Base-by-base conservation (phyloP, 2,797 vertebrate genomes). In the Chrysocyon brachyurus region DNA sequence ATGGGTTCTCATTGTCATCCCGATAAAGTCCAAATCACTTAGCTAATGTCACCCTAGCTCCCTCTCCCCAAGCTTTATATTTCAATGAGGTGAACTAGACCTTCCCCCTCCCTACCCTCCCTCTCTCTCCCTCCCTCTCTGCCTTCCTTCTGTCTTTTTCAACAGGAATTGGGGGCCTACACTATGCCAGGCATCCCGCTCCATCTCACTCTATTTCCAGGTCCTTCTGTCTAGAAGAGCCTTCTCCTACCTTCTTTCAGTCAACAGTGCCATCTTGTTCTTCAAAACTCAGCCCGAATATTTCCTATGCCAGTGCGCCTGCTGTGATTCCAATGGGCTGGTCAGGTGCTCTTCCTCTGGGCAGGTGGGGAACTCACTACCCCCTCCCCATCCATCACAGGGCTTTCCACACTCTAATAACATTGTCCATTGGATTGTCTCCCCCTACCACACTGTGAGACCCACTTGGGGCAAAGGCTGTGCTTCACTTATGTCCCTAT, bases 101-200 rank as follows among this genome's bases (percentile, higher is more conserved):
- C 49, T 36, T 17, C 11, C 21, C 40, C 7, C 3, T 81, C n/a
- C 17, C 12, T 59, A 6, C 40, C 40, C 4, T 21, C 11, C 15
- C 6, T 28, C 3, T 9, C 40, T 3, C 0, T 28, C 5, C 12
- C 26, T 54, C 10, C 0, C 14, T 28, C 8, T 4, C 19, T 21
- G 28, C 31, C 1, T 68, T 12, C 21, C 7, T 56, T 28, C 46
- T 57, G 90, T 31, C 19, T 73, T 56, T n/a, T 19, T n/a, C 68
- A 79, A 40, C 28, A 86, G 52, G n/a, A n/a, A 78, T 75, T 49
- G 63, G 78, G 33, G 24, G 8, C 31, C 6, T 8, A 79, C 1
- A 54, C 0, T 22, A 21, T 33, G 0, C 22, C 28, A 56, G 66
- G 17, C 36, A 57, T 81, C 57, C 21, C 59, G 72, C 26, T 89